Evolutionary conservation across 2,888 invertebrate species (phyloP).

Genomic region (Drosophila melanocephala): DNA sequence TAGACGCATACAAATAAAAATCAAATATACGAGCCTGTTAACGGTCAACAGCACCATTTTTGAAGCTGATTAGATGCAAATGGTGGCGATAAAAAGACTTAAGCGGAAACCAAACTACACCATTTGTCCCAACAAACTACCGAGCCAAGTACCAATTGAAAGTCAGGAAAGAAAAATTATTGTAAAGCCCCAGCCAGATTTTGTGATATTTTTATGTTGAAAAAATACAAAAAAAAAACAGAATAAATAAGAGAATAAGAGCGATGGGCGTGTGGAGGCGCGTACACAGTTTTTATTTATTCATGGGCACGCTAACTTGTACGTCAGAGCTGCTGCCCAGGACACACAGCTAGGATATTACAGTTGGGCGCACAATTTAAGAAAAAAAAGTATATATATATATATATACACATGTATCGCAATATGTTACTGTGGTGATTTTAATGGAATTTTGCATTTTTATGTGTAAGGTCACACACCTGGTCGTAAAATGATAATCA

Average conservation of each 20-base stretch:
- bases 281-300: constrained; percentile 61
- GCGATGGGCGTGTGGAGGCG: constrained; percentile 7
- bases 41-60: constrained; percentile 50
- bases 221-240: constrained; percentile 27
- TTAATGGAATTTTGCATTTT: constrained; percentile 47
- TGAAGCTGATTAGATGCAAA: constrained; percentile 75
- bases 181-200: constrained; percentile 58
- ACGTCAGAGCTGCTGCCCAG: constrained; percentile 41
- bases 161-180: constrained; percentile 40
- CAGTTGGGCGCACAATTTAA: constrained; percentile 47
- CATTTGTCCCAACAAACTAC: constrained; percentile 34
- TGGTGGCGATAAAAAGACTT: constrained; percentile 63
- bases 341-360: constrained; percentile 34
- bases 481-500: constrained; percentile 40
- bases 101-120: constrained; percentile 47
- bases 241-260: neutral
- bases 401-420: constrained; percentile 7
- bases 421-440: constrained; percentile 25
- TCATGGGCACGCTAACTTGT: constrained; percentile 63
- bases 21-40: constrained; percentile 52
- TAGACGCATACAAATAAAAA: constrained; percentile 53
- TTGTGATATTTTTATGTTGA: constrained; percentile 72
- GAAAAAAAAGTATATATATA: neutral
- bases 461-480: constrained; percentile 44
- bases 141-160: constrained; percentile 38